These are phyloP conservation scores for Lerema accius DNA, from an alignment of 1,140 invertebrate genomes.

Conservation along the genomic window DNA sequence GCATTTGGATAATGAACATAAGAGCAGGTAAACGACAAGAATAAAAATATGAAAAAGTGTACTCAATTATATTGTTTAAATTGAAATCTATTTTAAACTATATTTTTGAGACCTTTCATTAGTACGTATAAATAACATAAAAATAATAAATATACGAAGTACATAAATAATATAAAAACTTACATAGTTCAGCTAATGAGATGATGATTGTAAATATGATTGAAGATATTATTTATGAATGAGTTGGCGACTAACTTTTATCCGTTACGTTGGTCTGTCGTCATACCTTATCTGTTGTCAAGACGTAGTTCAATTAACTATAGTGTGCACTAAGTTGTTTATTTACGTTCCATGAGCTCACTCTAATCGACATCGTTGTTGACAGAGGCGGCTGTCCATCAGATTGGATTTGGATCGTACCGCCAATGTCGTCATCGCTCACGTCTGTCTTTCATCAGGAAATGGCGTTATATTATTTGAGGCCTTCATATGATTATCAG, in stretches of 20 bases:
- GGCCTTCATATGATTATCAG: slow-evolving; percentile 96
- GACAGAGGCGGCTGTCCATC: slow-evolving; percentile 93
- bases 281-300: background rate
- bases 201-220: too few relatives aligned
- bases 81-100: too few relatives aligned
- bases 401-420: slow-evolving; percentile 98
- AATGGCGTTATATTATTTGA: slow-evolving; percentile 95
- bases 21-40: slow-evolving; percentile 84
- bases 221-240: too few relatives aligned
- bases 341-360: slow-evolving; percentile 1
- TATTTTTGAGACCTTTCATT: too few relatives aligned
- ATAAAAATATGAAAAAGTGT: slow-evolving; percentile 4
- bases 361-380: slow-evolving; percentile 19
- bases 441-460: slow-evolving; percentile 98
- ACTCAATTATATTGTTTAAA: background rate
- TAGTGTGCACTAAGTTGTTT: background rate
- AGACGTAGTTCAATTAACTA: background rate
- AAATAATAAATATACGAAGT: too few relatives aligned
- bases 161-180: too few relatives aligned
- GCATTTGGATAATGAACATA: slow-evolving; percentile 95
- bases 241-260: background rate
- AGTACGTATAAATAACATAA: too few relatives aligned
- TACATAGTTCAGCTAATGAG: too few relatives aligned
- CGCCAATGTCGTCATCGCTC: slow-evolving; percentile 94
- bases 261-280: background rate